Base-by-base conservation (phyloP, 2,797 vertebrate genomes). In the Myotis findleyi region DNA sequence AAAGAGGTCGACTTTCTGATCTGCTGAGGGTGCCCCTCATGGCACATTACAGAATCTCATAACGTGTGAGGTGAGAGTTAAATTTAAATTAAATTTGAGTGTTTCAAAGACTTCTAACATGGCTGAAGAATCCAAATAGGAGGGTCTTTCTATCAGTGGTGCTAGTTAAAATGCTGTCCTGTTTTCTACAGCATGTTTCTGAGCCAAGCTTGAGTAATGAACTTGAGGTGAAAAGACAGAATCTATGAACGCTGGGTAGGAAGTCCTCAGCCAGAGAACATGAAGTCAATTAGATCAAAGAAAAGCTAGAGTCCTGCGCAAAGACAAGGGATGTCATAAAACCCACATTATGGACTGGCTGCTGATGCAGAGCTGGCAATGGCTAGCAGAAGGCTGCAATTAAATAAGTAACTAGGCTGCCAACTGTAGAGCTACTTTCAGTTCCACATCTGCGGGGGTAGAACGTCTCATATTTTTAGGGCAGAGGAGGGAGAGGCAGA, bases 121-220 rank as follows among this genome's bases (percentile, higher is more conserved):
- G 38, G 38, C 14, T 36, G 27, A 44, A 41, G 4, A 1, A 2
- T 77, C 33, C 17, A 83, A 84, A 68, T 20, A 27, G 38, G 14
- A 53, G 14, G 4, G 20, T 73, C 5, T 25, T 71, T 80, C 27
- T 55, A 6, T 64, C 18, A 57, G 10, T 36, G 25, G 17, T n/a
- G 53, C 77, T 33, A 84, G 30, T 91, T 9, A 93, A 80, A 93
- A 69, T 38, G 44, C 44, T 49, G n/a, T n/a, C 38, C 47, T 69
- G 41, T 55, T 93, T 68, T 77, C 25, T 49, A 38, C 47, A 27
- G 59, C 25, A 57, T 49, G 53, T 49, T 86, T 13, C 18, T 51
- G 21, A 79, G 17, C 51, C n/a, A 93, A 27, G 6, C 3, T 30
- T 41, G 88, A 30, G 3, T 30, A 68, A 91, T 21, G 21, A 64